Evolutionary conservation across 2,888 invertebrate species (phyloP), one percentile per base, ranked within the genome.

Genomic region (Zaprionus bogoriensis): DNA sequence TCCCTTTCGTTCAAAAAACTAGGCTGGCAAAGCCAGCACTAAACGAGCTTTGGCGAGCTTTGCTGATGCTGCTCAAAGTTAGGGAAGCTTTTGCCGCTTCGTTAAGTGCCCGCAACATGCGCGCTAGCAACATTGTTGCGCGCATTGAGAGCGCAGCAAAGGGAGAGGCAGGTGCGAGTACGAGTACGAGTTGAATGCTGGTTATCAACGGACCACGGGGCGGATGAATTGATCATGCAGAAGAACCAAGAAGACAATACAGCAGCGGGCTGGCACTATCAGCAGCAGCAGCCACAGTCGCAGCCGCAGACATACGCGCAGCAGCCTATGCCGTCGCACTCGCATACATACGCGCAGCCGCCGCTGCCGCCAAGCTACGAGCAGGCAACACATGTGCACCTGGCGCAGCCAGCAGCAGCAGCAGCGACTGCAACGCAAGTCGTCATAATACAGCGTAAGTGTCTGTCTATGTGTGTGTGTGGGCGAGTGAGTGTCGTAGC

Each of bases 371-470:
- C 90, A 1, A 79, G 85, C 7, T 89, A 89, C 44, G 89, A 89
- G 45, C 89, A 89, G 68, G 89, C 89, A 12, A 88, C 80, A 17
- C 60, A 72, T 7, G 46, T 68, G 6, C 50, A 69, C 0, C 7
- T 20, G 14, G 25, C 53, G 19, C 89, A 87, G 4, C 50, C 59
- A 6, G 2, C 28, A 14, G 85, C 88, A 4, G 27, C 68, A 4
- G n/a, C 61, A 4, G 22, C 51, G 5, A 25, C 55, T 9, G 27
- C 53, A 4, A 36, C 62, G 7, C 86, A 87, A 12, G 80, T 90
- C 39, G 87, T 89, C 17, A 86, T 90, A 60, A 86, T 89, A 65
- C 89, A 89, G 48, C 89, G 89, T 89, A 73, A 83, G 89, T 79
- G n/a, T n/a, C n/a, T n/a, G n/a, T n/a, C n/a, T n/a, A n/a, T n/a